phyloP scores from a whole-genome alignment of 2,113 vertebrate genomes.

The Todiramphus saurophagus region DNA sequence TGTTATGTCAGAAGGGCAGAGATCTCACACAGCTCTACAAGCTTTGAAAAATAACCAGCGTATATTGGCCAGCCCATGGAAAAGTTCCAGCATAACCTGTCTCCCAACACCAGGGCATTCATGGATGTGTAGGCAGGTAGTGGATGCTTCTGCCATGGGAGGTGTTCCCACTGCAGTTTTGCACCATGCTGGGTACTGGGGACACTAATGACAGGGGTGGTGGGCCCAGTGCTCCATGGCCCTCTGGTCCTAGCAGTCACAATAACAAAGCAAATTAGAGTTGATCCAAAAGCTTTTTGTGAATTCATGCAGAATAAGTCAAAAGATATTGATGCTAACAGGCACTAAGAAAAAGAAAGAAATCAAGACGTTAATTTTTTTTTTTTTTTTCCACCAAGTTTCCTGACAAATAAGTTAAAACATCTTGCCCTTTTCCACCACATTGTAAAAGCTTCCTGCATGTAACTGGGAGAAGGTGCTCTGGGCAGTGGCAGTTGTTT shows the following conservation, averaged over 20 bases:
- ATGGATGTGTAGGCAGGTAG: neutral
- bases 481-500: neutral
- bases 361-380: fast-evolving
- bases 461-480: neutral
- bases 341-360: neutral
- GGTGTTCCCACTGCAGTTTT: neutral
- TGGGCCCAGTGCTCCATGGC: neutral
- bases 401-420: neutral
- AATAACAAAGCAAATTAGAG: neutral
- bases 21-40: neutral
- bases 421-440: neutral
- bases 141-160: neutral
- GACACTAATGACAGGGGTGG: neutral
- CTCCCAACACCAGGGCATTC: fast-evolving
- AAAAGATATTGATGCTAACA: neutral
- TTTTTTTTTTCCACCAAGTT: fast-evolving
- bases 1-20: neutral
- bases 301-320: neutral
- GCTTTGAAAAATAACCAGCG: neutral
- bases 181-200: neutral
- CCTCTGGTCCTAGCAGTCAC: neutral
- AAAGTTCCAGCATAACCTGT: neutral
- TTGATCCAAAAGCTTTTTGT: neutral
- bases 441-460: neutral
- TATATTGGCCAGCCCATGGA: fast-evolving